Evolutionary conservation across 2,797 vertebrate genomes (phyloP).

Genomic region (Leuciscus waleckii): DNA sequence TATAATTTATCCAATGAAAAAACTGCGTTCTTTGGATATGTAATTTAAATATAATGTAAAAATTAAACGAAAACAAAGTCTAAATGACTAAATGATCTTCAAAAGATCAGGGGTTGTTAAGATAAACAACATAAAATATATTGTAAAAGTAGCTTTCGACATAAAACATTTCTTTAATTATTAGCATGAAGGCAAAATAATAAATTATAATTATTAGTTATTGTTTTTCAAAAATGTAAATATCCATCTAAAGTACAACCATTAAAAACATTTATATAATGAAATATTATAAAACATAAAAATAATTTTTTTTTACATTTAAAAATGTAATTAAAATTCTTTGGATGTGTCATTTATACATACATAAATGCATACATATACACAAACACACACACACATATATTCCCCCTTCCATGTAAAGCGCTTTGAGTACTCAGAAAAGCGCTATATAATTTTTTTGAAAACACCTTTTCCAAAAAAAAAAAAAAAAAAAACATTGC

Average conservation of each 20-base stretch:
- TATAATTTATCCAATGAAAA: too few relatives aligned
- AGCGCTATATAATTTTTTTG: too few relatives aligned
- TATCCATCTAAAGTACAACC: background rate
- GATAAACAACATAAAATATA: background rate
- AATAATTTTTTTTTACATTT: background rate
- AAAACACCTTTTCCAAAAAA: background rate
- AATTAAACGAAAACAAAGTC: background rate
- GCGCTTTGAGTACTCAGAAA: too few relatives aligned
- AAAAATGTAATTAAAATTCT: background rate
- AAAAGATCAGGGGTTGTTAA: background rate
- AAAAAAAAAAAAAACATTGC: background rate
- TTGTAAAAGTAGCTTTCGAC: background rate
- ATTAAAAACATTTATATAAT: background rate
- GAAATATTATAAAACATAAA: background rate
- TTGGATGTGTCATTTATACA: too few relatives aligned
- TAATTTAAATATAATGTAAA: background rate
- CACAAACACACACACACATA: too few relatives aligned
- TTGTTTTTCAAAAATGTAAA: background rate
- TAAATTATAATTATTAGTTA: background rate
- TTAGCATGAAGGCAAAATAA: background rate
- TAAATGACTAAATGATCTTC: too few relatives aligned
- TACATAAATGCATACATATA: too few relatives aligned
- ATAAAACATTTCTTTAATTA: background rate
- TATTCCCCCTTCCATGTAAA: too few relatives aligned
- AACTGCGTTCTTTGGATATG: background rate